A percentile compares a stretch with the other conserved stretches of the same genome.
Evolutionary conservation across 2,888 invertebrate genomes (phyloP).

Genomic region (Rhagonycha fulva): DNA sequence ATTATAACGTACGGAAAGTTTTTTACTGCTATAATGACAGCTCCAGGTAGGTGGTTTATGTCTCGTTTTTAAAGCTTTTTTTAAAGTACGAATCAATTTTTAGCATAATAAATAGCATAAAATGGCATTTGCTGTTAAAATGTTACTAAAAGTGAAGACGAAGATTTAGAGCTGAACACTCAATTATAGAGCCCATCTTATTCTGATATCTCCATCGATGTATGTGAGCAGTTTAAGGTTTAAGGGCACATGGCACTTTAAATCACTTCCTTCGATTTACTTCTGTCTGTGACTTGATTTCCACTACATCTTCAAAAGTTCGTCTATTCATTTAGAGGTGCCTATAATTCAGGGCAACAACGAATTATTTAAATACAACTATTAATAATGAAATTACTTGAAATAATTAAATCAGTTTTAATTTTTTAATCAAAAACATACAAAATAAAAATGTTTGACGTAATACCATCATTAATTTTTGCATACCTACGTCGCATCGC

Average conservation of each 20-base stretch:
- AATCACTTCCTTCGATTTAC: neutral
- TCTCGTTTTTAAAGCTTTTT: neutral
- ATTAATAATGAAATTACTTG: too few species aligned
- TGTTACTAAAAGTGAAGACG: neutral
- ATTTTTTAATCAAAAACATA: neutral
- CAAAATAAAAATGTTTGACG: neutral
- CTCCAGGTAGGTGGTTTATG: neutral
- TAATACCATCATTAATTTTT: neutral
- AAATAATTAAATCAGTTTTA: too few species aligned
- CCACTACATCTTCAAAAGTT: neutral
- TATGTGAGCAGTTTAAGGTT: neutral
- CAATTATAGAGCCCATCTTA: neutral
- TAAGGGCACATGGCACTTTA: neutral
- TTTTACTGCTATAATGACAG: neutral
- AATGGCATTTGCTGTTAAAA: neutral
- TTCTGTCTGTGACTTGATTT: neutral
- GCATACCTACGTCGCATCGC: neutral
- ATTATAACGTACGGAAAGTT: too few species aligned
- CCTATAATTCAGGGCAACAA: neutral
- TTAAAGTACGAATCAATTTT: neutral
- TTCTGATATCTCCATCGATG: neutral
- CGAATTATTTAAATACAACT: too few species aligned
- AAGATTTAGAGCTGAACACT: neutral
- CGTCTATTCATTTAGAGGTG: neutral
- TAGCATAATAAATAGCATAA: neutral